Evolutionary conservation across 2,113 vertebrate genomes (phyloP), one percentile per base, ranked within the genome.

Genomic region (Psammodynastes pulverulentus): DNA sequence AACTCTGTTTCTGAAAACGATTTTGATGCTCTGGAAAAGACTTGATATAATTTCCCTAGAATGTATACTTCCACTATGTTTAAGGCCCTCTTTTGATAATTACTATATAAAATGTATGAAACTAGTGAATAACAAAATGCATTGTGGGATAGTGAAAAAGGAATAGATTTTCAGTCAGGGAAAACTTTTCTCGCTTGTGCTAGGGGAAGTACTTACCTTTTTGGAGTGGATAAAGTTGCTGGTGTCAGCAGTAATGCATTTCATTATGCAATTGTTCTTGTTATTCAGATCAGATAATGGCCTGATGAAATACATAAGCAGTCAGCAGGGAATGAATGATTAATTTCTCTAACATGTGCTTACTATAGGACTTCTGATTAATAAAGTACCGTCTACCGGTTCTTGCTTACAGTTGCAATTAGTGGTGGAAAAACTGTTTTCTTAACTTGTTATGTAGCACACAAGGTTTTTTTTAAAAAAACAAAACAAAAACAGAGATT

Each of bases 231-330:
- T 84, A 94, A 97, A 98, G 94, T 97, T 97, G 95, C 95, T 92
- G 92, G 51, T 97, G 94, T 97, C 97, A 98, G 97, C 97, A 98
- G 93, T 96, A 96, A 94, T 96, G 85, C 95, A 89, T 96, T 98
- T 97, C 97, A 97, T 98, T 97, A 96, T 96, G 95, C 95, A 97
- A 90, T 98, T 97, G 94, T 97, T 98, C 97, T 97, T 97, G 94
- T 97, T 97, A 97, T 96, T 98, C 94, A 96, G 94, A 97, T 97
- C 94, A 97, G 96, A 96, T 97, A 97, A 97, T 97, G 93, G 96
- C 53, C 91, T 49, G 86, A 96, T 98, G 96, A 98, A 97, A 97
- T 97, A 97, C 94, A 97, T 97, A 97, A 97, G 95, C 96, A 97
- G 94, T 97, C 96, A 97, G 56, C 90, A 96, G 97, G 96, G 96